Evolutionary conservation across 2,888 invertebrate genomes (phyloP), one percentile per base, ranked within the genome.

Genomic region (Galeruca laticollis): DNA sequence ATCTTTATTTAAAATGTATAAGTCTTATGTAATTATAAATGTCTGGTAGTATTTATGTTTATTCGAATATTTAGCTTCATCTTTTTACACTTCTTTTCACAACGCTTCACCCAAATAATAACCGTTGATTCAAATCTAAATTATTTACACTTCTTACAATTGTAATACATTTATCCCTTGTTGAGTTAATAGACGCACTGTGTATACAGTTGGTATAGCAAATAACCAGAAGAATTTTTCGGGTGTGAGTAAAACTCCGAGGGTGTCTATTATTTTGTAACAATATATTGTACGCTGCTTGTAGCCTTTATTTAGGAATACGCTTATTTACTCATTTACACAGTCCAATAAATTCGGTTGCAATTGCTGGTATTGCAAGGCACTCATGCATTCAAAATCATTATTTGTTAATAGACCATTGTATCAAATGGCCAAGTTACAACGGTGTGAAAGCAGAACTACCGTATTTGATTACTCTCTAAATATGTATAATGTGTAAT

Each of bases 321-420:
- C 83, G 84, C 83, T 84, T 84, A 84, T 84, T 84, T 84, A 83
- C 81, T 84, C 81, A 84, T 84, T 84, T 83, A 81, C 82, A 85
- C 85, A 84, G 82, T 84, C 80, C 84, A 83, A 83, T 84, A 85
- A 84, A 83, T 84, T 83, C 84, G 81, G 82, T 84, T 84, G 82
- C 84, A 82, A 83, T 83, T 82, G 80, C 77, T 75, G 74, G 78
- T 77, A 84, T 84, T 82, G 80, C 79, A 75, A 78, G 47, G 70
- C 82, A 79, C 65, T 79, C 76, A 77, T 78, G 79, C 82, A 80
- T 78, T 77, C 80, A 80, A 77, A 74, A 76, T 76, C 69, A 75
- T 76, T 76, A 75, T 74, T 67, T 68, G 37, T 20, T 70, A 76
- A 74, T 73, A 73, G 70, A 70, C 71, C 67, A 73, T 74, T 74